These are phyloP conservation scores for Astropecten irregularis DNA, from an alignment of 53 echinoderm and acorn worm species.

Conservation along the genomic window DNA sequence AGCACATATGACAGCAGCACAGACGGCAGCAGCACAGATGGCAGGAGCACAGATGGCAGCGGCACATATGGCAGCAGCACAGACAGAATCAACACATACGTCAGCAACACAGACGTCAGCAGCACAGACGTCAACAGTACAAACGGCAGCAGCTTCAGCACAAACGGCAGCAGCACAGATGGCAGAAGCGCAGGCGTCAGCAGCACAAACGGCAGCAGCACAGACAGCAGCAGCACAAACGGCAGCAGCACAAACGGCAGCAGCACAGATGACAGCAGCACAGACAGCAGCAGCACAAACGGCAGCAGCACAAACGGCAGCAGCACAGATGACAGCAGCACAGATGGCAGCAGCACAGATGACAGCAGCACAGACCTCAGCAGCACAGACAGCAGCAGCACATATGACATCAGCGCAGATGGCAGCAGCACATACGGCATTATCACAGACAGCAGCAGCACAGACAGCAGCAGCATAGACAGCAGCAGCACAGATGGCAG, in stretches of 20 bases:
- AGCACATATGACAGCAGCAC: background rate
- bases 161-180: background rate
- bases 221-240: background rate
- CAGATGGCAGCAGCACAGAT: too few relatives aligned
- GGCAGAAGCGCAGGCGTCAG: background rate
- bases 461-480: background rate
- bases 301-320: too few relatives aligned
- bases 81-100: too few relatives aligned
- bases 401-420: too few relatives aligned
- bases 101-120: too few relatives aligned
- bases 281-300: too few relatives aligned
- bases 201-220: background rate
- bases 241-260: too few relatives aligned
- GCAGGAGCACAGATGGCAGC: background rate
- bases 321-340: background rate
- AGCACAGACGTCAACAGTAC: background rate
- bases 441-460: background rate
- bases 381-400: background rate
- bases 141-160: background rate
- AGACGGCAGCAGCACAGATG: background rate
- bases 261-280: too few relatives aligned
- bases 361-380: background rate
- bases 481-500: background rate
- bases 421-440: too few relatives aligned
- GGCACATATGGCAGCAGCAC: too few relatives aligned